phyloP scores from a whole-genome alignment of 2,888 invertebrate genomes.

The Diplazon laetatorius region DNA sequence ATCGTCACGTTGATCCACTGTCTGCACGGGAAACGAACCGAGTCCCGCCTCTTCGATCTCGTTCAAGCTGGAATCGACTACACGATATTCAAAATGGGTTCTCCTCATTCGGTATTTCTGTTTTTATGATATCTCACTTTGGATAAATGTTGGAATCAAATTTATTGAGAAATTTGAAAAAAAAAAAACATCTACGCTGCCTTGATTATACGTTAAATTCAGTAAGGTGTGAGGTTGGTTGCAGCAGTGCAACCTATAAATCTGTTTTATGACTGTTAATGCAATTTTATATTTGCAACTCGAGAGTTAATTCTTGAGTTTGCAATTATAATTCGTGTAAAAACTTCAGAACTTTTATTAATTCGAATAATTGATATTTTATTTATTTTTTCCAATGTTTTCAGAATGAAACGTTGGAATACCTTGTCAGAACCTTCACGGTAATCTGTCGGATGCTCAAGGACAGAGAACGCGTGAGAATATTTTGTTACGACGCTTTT shows the following conservation, averaged over 20 bases:
- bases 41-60: conserved; percentile 68
- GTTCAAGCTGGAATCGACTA: conserved; percentile 73
- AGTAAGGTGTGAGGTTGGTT: too few species aligned
- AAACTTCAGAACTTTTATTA: conserved; percentile 8
- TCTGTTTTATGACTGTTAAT: not conserved
- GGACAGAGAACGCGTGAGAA: conserved; percentile 81
- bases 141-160: too few species aligned
- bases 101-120: conserved; percentile 73
- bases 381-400: too few species aligned
- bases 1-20: conserved; percentile 79
- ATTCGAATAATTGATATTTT: conserved; percentile 16
- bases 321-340: conserved; percentile 9
- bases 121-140: conserved; percentile 8
- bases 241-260: too few species aligned
- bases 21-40: conserved; percentile 73
- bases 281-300: too few species aligned
- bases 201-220: too few species aligned
- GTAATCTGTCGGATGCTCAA: conserved; percentile 76
- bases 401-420: conserved; percentile 69
- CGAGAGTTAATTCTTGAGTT: too few species aligned
- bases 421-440: conserved; percentile 72
- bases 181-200: too few species aligned
- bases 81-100: too few species aligned
- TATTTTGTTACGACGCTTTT: conserved; percentile 82
- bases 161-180: too few species aligned